These are phyloP conservation scores for Tinea trinotella DNA, from an alignment of 2,888 invertebrate genomes.

Conservation along the genomic window DNA sequence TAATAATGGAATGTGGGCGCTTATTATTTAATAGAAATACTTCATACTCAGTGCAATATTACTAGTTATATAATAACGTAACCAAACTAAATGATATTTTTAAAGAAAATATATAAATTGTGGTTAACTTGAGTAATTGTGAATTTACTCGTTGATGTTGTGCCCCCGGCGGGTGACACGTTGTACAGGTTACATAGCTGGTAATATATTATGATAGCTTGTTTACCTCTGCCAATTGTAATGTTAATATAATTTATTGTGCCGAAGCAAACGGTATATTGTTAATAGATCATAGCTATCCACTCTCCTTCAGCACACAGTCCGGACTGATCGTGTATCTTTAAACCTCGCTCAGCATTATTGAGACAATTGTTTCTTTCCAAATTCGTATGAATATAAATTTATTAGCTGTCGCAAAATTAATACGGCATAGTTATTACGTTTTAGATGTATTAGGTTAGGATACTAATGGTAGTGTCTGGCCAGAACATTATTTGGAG, in stretches of 20 bases:
- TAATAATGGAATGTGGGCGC: constrained; percentile 58
- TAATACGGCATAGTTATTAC: constrained; percentile 6
- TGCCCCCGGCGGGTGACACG: constrained; percentile 64
- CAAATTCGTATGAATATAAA: not conserved
- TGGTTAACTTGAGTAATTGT: constrained; percentile 67
- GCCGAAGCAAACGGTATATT: constrained; percentile 59
- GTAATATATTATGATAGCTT: constrained; percentile 68
- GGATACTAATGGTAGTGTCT: constrained; percentile 72
- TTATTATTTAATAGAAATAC: constrained; percentile 69
- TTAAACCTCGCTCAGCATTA: not conserved
- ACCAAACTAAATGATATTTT: constrained; percentile 73
- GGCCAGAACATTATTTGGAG: constrained; percentile 71
- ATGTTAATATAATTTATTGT: constrained; percentile 66
- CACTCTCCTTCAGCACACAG: constrained; percentile 28
- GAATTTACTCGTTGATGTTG: constrained; percentile 60
- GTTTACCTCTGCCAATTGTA: constrained; percentile 72
- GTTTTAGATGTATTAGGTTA: constrained; percentile 68
- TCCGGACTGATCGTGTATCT: constrained; percentile 8
- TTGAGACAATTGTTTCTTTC: constrained; percentile 2
- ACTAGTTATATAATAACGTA: constrained; percentile 75
- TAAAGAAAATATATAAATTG: constrained; percentile 47
- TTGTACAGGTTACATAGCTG: constrained; percentile 71
- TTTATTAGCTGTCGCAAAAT: not conserved
- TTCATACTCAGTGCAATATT: constrained; percentile 75
- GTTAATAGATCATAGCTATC: constrained; percentile 70